Evolutionary conservation across 2,113 vertebrate genomes (phyloP), one percentile per base, ranked within the genome.

Genomic region (Tinamus guttatus): DNA sequence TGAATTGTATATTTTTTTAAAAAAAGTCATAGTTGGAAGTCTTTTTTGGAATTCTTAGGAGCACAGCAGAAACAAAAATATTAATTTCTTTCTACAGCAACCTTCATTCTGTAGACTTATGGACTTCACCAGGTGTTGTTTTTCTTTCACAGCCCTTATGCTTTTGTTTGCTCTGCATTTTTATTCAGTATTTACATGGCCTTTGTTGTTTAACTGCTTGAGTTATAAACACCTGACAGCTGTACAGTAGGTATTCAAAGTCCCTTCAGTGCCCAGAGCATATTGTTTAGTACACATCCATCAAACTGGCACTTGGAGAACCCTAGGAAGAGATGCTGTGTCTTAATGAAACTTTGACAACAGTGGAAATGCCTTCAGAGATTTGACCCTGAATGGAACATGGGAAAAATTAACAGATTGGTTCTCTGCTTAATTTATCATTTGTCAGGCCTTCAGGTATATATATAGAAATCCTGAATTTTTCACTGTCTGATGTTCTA

Each of bases 221-320:
- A 85, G 75, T 62, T 76, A 41, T 34, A 40, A 71, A 63, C 47
- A 77, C 65, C 82, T 93, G 85, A 52, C 67, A 94, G 85, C 83
- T 89, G 91, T 80, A 18, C 15, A 43, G 84, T 3, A 71, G 86
- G 81, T 70, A 17, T 34, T 36, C 30, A 43, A 93, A 24, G 24
- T 59, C 34, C 56, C 32, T 85, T 91, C 88, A 19, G 86, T 19
- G 78, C 73, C 90, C 79, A 91, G 78, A 71, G 27, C 78, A 83
- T 41, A 54, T 43, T 5, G 7, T 8, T 11, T 40, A 80, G 47
- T 78, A 60, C 86, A 71, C 90, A 97, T 97, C 86, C 90, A 93
- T 96, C 97, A 97, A 86, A 64, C 6, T 79, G 94, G 87, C 96
- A 96, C 83, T 86, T 38, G 70, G 75, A 93, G 90, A 96, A 85